These are phyloP conservation scores for Podotricha telesiphe DNA, from an alignment of 2,888 invertebrate species.

Conservation along the genomic window DNA sequence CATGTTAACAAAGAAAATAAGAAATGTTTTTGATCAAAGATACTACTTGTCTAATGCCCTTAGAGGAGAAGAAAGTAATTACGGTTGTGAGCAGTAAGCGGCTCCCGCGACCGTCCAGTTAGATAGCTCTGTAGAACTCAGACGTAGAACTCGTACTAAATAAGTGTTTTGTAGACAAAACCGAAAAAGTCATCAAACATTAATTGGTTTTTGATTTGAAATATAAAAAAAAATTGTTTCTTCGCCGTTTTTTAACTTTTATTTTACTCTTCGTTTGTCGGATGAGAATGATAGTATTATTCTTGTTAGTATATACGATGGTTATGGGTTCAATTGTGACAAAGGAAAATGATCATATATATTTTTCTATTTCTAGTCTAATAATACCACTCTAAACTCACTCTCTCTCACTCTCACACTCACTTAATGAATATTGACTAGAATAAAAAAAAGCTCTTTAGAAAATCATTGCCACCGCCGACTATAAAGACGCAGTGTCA, in stretches of 20 bases:
- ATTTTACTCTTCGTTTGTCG: background rate
- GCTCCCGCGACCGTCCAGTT: conserved; percentile 5
- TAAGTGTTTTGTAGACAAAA: background rate
- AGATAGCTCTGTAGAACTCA: no score
- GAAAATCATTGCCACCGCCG: no score
- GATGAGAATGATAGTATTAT: no score
- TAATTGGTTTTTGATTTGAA: background rate
- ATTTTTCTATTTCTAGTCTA: no score
- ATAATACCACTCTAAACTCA: no score
- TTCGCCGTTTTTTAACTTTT: background rate
- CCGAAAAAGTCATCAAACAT: background rate
- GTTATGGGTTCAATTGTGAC: no score
- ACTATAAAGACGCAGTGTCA: no score
- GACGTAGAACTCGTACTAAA: conserved; percentile 3
- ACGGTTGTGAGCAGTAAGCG: conserved; percentile 5
- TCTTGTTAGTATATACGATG: no score
- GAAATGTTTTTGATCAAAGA: conserved; percentile 12
- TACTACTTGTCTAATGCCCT: background rate
- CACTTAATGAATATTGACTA: no score
- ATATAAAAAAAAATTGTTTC: background rate
- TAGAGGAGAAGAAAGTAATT: conserved; percentile 24
- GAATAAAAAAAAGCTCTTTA: no score
- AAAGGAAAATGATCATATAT: no score
- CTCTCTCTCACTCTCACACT: no score
- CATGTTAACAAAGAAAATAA: background rate